Evolutionary conservation across 2,888 invertebrate genomes (phyloP), one percentile per base, ranked within the genome.

Genomic region (Eupithecia inturbata): DNA sequence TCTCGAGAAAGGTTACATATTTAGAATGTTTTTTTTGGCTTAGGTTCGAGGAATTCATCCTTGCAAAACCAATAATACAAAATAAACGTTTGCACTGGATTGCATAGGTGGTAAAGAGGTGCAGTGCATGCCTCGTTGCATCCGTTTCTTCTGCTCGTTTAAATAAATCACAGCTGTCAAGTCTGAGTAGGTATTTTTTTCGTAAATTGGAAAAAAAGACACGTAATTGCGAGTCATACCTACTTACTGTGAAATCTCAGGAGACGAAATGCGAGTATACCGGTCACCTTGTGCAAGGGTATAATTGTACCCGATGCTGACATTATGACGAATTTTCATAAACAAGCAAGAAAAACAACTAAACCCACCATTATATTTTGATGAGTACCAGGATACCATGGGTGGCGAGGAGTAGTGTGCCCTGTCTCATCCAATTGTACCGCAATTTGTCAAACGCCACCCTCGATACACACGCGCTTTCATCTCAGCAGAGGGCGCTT

Each of bases 381-480:
- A 39, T 14, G 6, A 14, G 22, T 66, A 74, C 70, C 72, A 75
- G 70, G 70, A 70, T 53, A 67, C 64, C 68, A 71, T 49, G 71
- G 67, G 72, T 72, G 53, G 71, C 73, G 62, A 73, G 68, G 53
- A 68, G 76, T 33, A 68, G 78, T 81, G 78, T 72, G 78, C 79
- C 12, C 64, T 62, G 87, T 87, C 87, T 74, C 68, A 67, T 84
- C 80, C 86, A 86, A 91, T 92, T 88, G 87, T 84, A 85, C 82
- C 78, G 83, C 87, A 91, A 92, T 92, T 92, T 90, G 89, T 92
- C 91, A 92, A 81, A 74, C 77, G 76, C 80, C 76, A 73, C 76
- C 71, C 66, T 66, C 66, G 22, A 66, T 66, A 22, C 39, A 22
- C n/a, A 33, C 3, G 60, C 71, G 49, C 73, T 76, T 76, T 76